Evolutionary conservation across 2,888 invertebrate genomes (phyloP).

Genomic region (Lamproptera curius): DNA sequence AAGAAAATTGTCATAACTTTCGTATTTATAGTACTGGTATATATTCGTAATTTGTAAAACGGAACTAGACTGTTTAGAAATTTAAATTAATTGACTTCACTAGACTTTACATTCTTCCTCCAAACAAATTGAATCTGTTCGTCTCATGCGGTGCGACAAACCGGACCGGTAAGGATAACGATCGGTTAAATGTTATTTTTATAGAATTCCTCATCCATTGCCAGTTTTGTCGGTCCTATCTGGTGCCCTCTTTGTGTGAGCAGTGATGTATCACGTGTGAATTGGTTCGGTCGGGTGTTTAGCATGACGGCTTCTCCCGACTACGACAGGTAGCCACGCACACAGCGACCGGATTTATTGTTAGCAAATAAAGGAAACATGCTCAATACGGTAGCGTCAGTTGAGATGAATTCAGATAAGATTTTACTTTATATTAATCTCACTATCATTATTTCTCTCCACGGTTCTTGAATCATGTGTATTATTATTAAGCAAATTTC

Average conservation of each 20-base stretch:
- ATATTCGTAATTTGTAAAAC: no score
- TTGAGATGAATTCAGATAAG: slow-evolving; percentile 12
- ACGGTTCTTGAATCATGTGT: no score
- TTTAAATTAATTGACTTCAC: slow-evolving; percentile 50
- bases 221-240: slow-evolving; percentile 2
- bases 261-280: slow-evolving; percentile 53
- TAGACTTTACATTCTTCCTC: slow-evolving; percentile 46
- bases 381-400: slow-evolving; percentile 28
- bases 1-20: no score
- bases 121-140: slow-evolving; percentile 44
- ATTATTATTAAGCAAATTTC: no score
- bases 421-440: slow-evolving; percentile 6
- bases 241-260: slow-evolving; percentile 22
- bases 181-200: slow-evolving; percentile 28
- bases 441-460: no score
- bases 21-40: no score
- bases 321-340: slow-evolving; percentile 69
- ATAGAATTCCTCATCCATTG: slow-evolving; percentile 31
- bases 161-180: slow-evolving; percentile 35
- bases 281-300: slow-evolving; percentile 39
- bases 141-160: slow-evolving; percentile 34
- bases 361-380: slow-evolving; percentile 39
- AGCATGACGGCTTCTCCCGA: slow-evolving; percentile 42
- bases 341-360: slow-evolving; percentile 49
- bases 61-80: slow-evolving; percentile 44